A percentile compares a stretch with the other conserved stretches of the same genome.
These are phyloP conservation scores for Lynx canadensis DNA, from an alignment of 2,113 vertebrate genomes.

Conservation along the genomic window DNA sequence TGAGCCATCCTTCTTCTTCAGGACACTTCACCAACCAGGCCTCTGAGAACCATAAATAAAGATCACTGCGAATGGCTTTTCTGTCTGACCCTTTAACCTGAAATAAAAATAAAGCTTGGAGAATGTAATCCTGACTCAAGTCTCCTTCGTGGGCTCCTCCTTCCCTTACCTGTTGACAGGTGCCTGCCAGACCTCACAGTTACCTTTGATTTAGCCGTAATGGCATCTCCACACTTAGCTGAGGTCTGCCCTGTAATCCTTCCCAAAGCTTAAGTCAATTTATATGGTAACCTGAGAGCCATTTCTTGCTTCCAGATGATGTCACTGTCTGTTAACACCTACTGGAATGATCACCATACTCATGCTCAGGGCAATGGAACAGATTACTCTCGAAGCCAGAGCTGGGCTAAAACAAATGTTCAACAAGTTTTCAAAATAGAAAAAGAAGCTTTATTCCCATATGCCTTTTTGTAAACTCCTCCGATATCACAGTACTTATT, in stretches of 20 bases:
- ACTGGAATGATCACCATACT: slow-evolving; percentile 58
- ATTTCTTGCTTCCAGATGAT: slow-evolving; percentile 68
- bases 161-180: slow-evolving; percentile 89
- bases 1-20: slow-evolving; percentile 85
- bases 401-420: background rate
- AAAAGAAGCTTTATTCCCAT: background rate
- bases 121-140: slow-evolving; percentile 82
- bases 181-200: slow-evolving; percentile 83
- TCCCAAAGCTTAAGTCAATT: slow-evolving; percentile 80
- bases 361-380: background rate
- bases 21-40: slow-evolving; percentile 74
- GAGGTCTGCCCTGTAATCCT: slow-evolving; percentile 83
- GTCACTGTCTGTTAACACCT: slow-evolving; percentile 80
- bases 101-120: slow-evolving; percentile 88
- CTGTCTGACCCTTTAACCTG: slow-evolving; percentile 88
- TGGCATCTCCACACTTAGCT: slow-evolving; percentile 82
- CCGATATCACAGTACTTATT: background rate
- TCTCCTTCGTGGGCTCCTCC: slow-evolving; percentile 77
- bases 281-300: slow-evolving; percentile 85
- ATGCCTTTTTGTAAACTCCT: background rate
- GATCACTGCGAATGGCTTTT: slow-evolving; percentile 82
- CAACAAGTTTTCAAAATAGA: background rate
- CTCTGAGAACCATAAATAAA: slow-evolving; percentile 89
- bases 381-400: slow-evolving; percentile 38
- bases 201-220: slow-evolving; percentile 89